phyloP scores from a whole-genome alignment of 2,113 vertebrate species.

The Rhea americana region DNA sequence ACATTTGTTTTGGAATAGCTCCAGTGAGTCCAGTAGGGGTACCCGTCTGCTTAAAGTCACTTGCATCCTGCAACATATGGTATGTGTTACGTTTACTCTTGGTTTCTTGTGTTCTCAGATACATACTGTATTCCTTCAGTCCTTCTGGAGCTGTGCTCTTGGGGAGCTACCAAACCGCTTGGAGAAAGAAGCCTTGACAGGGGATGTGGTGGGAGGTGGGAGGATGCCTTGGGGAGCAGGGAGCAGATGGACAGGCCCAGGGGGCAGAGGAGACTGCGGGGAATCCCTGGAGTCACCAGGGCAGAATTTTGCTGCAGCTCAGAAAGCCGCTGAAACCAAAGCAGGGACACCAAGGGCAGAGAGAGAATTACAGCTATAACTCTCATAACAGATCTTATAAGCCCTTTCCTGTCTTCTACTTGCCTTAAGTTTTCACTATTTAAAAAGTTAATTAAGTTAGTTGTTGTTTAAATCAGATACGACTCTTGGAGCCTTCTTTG shows the following conservation, averaged over 20 bases:
- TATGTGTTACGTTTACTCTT: rapidly evolving
- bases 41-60: not conserved
- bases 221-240: not conserved
- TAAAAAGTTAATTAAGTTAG: not conserved
- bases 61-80: rapidly evolving
- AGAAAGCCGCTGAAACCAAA: not conserved
- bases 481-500: not conserved
- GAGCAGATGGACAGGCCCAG: not conserved
- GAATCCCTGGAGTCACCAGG: not conserved
- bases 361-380: not conserved
- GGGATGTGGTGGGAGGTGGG: not conserved
- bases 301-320: not conserved
- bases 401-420: not conserved
- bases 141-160: too few relatives aligned
- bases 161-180: too few relatives aligned
- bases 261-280: not conserved
- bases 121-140: too few relatives aligned
- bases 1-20: not conserved
- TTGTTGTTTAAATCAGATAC: not conserved
- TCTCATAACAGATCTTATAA: rapidly evolving
- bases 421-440: not conserved
- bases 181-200: not conserved
- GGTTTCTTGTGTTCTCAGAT: not conserved
- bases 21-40: rapidly evolving
- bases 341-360: not conserved